Evolutionary conservation across 2,113 vertebrate species (phyloP).

Genomic region (Galbula dea): DNA sequence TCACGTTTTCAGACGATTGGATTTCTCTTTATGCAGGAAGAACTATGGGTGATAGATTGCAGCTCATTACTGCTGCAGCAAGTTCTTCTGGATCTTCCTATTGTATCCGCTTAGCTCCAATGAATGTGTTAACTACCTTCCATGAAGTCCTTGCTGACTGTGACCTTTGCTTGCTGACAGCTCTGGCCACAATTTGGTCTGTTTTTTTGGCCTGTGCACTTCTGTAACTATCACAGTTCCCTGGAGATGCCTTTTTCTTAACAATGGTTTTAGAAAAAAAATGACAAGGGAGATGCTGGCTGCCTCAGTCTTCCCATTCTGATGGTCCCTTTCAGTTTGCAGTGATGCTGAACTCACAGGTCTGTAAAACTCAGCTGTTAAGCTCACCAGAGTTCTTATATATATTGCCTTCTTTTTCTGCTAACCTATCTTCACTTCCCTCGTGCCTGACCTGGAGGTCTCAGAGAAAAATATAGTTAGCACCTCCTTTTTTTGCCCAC

Average conservation of each 20-base stretch:
- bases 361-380: not conserved
- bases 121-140: not conserved
- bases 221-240: not conserved
- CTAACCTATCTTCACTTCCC: not conserved
- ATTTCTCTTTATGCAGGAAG: constrained; percentile 9
- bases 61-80: not conserved
- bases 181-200: not conserved
- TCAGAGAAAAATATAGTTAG: not conserved
- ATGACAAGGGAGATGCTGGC: not conserved
- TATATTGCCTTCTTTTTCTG: not conserved
- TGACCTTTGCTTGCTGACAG: not conserved
- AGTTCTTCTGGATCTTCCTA: not conserved
- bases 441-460: not conserved
- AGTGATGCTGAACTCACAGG: not conserved
- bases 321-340: not conserved
- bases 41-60: not conserved
- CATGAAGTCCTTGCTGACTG: not conserved
- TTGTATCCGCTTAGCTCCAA: not conserved
- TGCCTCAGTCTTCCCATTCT: not conserved
- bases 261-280: not conserved
- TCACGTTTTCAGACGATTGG: constrained; percentile 37
- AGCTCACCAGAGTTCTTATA: not conserved
- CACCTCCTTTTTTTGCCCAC: not conserved
- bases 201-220: not conserved
- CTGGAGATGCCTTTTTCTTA: not conserved